A percentile compares a stretch with the other conserved stretches of the same genome.
Conservation (phyloP, 1,140 invertebrate genomes). For the Brachionus plicatilis region DNA sequence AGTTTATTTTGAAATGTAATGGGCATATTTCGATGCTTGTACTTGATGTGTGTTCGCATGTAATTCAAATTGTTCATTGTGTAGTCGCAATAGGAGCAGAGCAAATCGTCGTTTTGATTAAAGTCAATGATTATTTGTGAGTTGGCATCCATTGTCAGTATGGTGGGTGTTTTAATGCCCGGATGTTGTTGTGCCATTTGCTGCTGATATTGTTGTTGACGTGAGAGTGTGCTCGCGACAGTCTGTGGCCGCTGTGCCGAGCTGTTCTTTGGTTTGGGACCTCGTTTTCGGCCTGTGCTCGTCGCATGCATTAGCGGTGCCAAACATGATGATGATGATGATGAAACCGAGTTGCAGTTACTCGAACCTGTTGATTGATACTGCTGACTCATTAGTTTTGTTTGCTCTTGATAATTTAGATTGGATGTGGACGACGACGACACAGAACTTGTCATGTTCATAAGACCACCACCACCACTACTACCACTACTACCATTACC, state of each 20-base stretch:
- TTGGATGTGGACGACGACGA: not conserved
- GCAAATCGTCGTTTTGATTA: slow-evolving; percentile 34
- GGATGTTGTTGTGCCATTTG: slow-evolving; percentile 10
- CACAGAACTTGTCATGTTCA: not conserved
- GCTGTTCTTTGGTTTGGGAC: not conserved
- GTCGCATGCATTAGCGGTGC: not conserved
- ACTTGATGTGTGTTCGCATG: slow-evolving; percentile 40
- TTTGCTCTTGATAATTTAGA: not conserved
- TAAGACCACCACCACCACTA: too few relatives aligned
- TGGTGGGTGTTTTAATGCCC: slow-evolving; percentile 33
- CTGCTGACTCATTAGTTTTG: not conserved
- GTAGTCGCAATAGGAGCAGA: slow-evolving; percentile 35
- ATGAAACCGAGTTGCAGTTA: not conserved
- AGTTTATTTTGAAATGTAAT: slow-evolving; percentile 37
- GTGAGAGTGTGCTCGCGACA: not conserved
- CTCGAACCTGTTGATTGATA: not conserved
- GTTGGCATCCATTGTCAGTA: slow-evolving; percentile 35
- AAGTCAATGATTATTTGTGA: slow-evolving; percentile 39
- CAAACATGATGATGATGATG: not conserved
- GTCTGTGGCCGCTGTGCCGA: not conserved
- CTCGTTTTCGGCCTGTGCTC: not conserved
- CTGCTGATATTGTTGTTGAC: slow-evolving; percentile 14
- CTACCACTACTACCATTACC: too few relatives aligned
- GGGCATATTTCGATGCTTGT: slow-evolving; percentile 38
- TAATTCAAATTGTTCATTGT: slow-evolving; percentile 40